Conservation (phyloP, 2,797 vertebrate species). For the Columba guinea region DNA sequence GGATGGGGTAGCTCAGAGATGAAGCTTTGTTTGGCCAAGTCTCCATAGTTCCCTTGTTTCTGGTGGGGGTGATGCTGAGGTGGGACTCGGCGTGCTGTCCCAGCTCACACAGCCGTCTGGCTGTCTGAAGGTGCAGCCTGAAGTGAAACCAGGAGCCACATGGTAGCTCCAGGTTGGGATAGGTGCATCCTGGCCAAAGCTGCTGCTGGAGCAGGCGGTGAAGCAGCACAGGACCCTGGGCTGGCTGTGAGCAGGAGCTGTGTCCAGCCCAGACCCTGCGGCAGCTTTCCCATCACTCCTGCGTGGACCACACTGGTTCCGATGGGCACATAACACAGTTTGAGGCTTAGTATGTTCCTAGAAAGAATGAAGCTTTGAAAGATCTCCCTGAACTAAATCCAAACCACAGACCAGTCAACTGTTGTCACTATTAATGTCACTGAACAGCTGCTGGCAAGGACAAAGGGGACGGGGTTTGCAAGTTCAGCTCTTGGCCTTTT, state of each 20-base stretch:
- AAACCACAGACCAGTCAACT: neutral
- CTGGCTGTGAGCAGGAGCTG: neutral
- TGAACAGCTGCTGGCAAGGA: neutral
- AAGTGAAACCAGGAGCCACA: neutral
- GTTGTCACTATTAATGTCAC: neutral
- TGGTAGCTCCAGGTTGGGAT: fast-evolving
- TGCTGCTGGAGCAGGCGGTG: fast-evolving
- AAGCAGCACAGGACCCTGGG: neutral
- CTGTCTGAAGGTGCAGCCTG: neutral
- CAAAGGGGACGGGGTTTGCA: neutral
- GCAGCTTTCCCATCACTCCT: neutral
- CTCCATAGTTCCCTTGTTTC: neutral
- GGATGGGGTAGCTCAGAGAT: neutral
- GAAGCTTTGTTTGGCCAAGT: neutral
- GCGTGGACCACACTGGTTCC: neutral
- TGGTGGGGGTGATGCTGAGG: neutral
- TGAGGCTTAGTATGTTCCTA: neutral
- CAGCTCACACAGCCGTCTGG: neutral
- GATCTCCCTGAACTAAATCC: neutral
- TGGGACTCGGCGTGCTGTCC: neutral
- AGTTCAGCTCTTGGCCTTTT: conserved; percentile 3
- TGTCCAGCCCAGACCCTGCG: neutral
- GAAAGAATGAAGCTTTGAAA: neutral
- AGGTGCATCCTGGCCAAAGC: neutral
- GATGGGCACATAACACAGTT: neutral